Evolutionary conservation across 2,113 vertebrate genomes (phyloP).

Genomic region (Ifrita kowaldi): DNA sequence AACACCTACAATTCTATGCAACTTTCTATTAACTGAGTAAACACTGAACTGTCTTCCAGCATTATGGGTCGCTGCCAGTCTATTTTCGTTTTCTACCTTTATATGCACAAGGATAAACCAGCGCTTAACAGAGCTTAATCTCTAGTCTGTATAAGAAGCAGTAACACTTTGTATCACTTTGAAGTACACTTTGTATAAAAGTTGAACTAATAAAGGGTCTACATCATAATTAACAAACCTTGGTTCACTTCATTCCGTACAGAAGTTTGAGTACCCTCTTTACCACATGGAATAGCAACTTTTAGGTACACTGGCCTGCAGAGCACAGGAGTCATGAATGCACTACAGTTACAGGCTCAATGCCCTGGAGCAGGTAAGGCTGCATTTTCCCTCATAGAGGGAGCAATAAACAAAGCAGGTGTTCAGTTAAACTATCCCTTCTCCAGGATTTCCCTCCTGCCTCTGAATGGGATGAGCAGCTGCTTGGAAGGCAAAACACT

Average conservation of each 20-base stretch:
- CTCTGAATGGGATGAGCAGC: background rate
- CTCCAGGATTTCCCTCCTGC: background rate
- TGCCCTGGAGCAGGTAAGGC: too few species aligned
- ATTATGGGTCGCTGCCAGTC: constrained; percentile 15
- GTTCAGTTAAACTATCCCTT: background rate
- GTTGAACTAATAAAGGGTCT: constrained; percentile 43
- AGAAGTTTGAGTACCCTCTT: background rate
- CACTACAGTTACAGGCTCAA: fast-evolving
- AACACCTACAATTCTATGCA: constrained; percentile 56
- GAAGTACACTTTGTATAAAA: constrained; percentile 41
- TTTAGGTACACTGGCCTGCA: background rate
- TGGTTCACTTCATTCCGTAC: background rate
- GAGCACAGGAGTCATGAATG: background rate
- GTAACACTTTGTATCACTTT: constrained; percentile 41
- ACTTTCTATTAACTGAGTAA: constrained; percentile 34
- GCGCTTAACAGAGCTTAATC: background rate
- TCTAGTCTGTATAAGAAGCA: background rate
- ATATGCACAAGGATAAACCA: background rate
- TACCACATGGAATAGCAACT: background rate
- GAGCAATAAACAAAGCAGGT: background rate
- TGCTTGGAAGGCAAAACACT: background rate
- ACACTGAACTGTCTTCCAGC: constrained; percentile 34
- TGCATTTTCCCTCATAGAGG: background rate
- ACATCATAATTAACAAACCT: background rate
- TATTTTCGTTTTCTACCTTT: constrained; percentile 40